phyloP scores from a whole-genome alignment of 2,113 vertebrate genomes.

The Rhinoptilus africanus region DNA sequence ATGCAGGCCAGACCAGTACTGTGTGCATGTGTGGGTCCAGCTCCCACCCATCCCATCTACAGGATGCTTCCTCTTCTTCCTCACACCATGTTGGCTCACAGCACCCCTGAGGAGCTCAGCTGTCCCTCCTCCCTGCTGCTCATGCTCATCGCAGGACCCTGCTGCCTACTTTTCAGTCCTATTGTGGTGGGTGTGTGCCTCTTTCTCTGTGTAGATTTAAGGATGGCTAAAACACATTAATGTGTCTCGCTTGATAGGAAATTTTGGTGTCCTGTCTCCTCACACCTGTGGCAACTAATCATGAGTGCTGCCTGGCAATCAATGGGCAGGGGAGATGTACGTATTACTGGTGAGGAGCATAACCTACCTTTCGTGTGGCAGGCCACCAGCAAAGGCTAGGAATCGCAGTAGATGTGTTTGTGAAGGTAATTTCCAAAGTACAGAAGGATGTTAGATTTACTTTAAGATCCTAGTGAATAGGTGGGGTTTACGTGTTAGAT shows the following conservation, averaged over 20 bases:
- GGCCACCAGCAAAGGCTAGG: background rate
- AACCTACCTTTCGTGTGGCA: background rate
- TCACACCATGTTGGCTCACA: accelerated
- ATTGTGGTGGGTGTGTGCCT: background rate
- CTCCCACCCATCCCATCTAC: background rate
- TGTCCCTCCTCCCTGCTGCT: background rate
- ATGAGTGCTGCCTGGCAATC: background rate
- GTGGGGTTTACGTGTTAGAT: background rate
- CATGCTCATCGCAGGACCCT: accelerated
- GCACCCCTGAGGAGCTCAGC: background rate
- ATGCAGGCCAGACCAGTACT: accelerated
- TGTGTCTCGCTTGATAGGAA: accelerated
- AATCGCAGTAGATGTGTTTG: background rate
- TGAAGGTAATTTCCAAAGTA: background rate
- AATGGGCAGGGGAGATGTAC: background rate
- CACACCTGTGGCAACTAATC: background rate
- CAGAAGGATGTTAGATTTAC: background rate
- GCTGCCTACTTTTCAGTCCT: background rate
- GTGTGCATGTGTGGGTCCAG: accelerated
- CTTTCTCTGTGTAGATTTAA: background rate
- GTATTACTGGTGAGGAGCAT: background rate
- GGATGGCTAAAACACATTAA: background rate
- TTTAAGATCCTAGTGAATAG: background rate
- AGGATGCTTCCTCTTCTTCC: background rate
- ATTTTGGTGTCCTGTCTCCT: background rate